These are phyloP conservation scores for Polietes domitor DNA, from an alignment of 2,888 invertebrate species.

Conservation along the genomic window DNA sequence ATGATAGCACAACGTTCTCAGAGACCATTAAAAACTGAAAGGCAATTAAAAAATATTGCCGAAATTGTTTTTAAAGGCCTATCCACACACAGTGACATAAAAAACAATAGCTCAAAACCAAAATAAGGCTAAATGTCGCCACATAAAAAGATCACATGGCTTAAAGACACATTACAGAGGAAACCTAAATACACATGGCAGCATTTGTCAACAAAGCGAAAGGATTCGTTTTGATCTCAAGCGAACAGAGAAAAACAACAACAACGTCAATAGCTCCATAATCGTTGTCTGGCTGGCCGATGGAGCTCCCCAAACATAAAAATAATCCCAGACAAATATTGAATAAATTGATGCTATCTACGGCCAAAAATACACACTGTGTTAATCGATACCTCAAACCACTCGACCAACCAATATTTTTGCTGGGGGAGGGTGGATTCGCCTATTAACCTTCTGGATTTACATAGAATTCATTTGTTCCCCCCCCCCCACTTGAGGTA, in stretches of 20 bases:
- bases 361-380: background rate
- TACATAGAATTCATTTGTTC: background rate
- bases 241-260: background rate
- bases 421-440: too few species aligned
- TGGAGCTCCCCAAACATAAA: too few species aligned
- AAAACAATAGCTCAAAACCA: background rate
- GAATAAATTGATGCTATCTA: background rate
- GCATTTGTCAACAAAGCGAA: background rate
- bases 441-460: background rate
- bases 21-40: background rate
- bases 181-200: constrained; percentile 15
- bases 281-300: background rate
- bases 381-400: background rate
- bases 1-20: background rate
- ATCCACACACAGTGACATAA: background rate
- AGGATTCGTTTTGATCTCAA: background rate
- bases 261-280: background rate
- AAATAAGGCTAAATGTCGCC: background rate
- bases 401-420: background rate
- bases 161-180: background rate
- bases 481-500: too few species aligned
- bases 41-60: background rate
- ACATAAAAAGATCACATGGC: background rate
- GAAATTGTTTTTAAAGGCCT: background rate
- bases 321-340: background rate